A percentile compares a stretch with the other conserved stretches of the same genome.
Evolutionary conservation across 2,888 invertebrate species (phyloP).

Genomic region (Uloborus plumipes): DNA sequence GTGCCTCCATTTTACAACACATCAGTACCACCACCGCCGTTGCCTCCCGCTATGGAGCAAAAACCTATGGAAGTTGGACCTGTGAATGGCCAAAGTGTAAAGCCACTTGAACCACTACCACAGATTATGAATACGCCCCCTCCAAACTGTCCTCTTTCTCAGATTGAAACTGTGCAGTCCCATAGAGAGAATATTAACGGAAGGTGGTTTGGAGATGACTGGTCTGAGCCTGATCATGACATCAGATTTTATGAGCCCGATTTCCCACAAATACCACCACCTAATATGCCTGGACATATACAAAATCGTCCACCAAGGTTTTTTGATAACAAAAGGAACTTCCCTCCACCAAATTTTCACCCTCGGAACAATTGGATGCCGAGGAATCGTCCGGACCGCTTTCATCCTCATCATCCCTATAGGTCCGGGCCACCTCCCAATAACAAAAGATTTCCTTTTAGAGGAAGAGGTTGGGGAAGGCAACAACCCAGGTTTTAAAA

Average conservation of each 20-base stretch:
- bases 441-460: conserved; percentile 40
- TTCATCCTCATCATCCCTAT: conserved; percentile 11
- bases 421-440: conserved; percentile 31
- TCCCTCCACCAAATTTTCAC: conserved; percentile 21
- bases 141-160: conserved; percentile 23
- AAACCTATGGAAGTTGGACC: neutral
- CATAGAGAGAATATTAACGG: conserved; percentile 35
- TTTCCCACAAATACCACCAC: conserved; percentile 1
- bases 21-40: conserved; percentile 13
- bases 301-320: neutral
- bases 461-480: conserved; percentile 46
- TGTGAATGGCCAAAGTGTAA: conserved; percentile 26
- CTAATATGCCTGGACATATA: conserved; percentile 5
- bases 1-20: conserved; percentile 22
- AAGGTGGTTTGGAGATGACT: conserved; percentile 45
- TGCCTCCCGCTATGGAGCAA: neutral
- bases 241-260: neutral
- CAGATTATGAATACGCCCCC: neutral
- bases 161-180: conserved; percentile 59
- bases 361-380: conserved; percentile 43
- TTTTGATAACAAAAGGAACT: conserved; percentile 25
- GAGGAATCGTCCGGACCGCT: neutral
- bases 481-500: conserved; percentile 12
- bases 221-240: conserved; percentile 17
- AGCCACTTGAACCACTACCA: neutral